Evolutionary conservation across 2,113 vertebrate species (phyloP).

Genomic region (Spheniscus mendiculus): DNA sequence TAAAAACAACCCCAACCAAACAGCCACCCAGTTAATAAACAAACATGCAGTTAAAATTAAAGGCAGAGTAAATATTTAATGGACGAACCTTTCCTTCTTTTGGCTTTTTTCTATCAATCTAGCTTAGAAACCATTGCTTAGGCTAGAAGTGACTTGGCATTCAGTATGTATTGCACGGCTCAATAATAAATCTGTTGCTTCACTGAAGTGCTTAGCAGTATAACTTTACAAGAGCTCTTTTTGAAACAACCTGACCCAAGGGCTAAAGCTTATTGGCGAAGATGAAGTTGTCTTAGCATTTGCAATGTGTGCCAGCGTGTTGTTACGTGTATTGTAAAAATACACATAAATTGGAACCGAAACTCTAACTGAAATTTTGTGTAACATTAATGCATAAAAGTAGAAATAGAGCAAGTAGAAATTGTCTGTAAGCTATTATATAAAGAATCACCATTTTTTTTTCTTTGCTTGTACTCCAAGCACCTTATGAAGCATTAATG

Average conservation of each 20-base stretch:
- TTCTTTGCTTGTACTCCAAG: too few relatives aligned
- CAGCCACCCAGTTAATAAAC: background rate
- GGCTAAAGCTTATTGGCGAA: background rate
- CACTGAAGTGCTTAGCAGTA: background rate
- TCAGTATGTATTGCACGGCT: accelerated
- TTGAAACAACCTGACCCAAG: background rate
- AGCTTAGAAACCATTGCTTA: background rate
- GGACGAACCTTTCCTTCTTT: background rate
- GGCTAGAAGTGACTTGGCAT: background rate
- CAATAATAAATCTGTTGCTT: background rate
- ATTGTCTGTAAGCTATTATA: background rate
- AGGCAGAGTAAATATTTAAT: background rate
- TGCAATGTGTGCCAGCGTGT: background rate
- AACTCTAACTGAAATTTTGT: background rate
- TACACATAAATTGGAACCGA: accelerated
- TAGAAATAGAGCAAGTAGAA: background rate
- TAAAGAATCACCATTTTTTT: background rate
- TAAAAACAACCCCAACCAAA: background rate
- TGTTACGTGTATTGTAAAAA: background rate
- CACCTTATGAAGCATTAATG: background rate
- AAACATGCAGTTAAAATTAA: background rate
- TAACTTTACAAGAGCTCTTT: background rate
- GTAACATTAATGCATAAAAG: background rate
- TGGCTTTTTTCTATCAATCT: background rate
- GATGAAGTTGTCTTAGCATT: background rate